These are phyloP conservation scores for Alces alces DNA, from an alignment of 2,113 vertebrate species.

Conservation along the genomic window DNA sequence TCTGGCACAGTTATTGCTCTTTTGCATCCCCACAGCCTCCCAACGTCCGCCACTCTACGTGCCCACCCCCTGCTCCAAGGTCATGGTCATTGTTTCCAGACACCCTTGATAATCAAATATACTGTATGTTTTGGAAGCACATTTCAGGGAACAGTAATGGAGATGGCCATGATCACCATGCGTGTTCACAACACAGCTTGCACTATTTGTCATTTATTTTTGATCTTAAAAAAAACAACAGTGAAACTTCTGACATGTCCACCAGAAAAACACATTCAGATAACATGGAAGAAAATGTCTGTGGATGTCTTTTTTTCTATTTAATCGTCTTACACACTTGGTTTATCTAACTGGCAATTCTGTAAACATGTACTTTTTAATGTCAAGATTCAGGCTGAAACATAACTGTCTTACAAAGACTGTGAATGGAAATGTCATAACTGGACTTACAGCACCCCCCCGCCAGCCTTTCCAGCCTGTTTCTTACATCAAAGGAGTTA, in stretches of 20 bases:
- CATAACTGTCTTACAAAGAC: conserved; percentile 69
- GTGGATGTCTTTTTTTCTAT: conserved; percentile 42
- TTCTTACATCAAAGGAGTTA: neutral
- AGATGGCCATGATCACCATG: neutral
- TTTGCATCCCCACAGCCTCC: neutral
- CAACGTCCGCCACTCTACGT: neutral
- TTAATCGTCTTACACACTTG: conserved; percentile 54
- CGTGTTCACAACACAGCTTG: neutral
- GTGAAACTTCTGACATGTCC: conserved; percentile 73
- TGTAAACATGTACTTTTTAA: conserved; percentile 75
- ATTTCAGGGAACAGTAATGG: neutral
- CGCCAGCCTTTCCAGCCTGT: neutral
- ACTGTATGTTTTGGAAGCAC: neutral
- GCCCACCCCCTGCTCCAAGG: neutral
- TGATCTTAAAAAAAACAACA: conserved; percentile 17
- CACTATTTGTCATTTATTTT: conserved; percentile 31
- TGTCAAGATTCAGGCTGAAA: conserved; percentile 74
- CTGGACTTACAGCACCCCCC: conserved; percentile 41
- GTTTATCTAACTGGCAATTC: conserved; percentile 58
- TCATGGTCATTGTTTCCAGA: neutral
- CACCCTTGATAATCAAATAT: neutral
- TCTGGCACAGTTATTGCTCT: conserved; percentile 69
- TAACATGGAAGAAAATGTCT: conserved; percentile 42
- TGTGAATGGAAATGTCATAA: conserved; percentile 38
- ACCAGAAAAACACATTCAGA: conserved; percentile 56